Conservation (phyloP, 1,140 invertebrate species). For the Drosophila ananassae region DNA sequence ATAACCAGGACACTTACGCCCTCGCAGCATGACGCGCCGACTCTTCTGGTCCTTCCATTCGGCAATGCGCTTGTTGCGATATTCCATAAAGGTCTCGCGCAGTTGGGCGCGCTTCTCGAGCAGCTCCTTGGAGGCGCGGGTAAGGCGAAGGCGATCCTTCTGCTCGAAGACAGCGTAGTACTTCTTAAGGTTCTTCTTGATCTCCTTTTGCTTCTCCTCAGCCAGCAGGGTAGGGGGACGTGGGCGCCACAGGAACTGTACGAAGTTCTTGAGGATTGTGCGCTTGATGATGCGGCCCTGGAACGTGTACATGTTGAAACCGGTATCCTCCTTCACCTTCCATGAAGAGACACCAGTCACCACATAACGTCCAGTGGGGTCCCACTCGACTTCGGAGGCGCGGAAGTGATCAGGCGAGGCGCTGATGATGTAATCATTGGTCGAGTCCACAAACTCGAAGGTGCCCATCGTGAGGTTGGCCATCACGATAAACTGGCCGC, state of each 20-base stretch:
- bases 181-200: conserved; percentile 99
- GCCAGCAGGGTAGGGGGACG: conserved; percentile 93
- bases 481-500: conserved; percentile 97
- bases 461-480: conserved; percentile 94
- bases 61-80: conserved; percentile 89
- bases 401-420: conserved; percentile 96
- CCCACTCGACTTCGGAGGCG: conserved; percentile 98
- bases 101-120: conserved; percentile 96
- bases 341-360: conserved; percentile 97
- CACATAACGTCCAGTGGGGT: conserved; percentile 99
- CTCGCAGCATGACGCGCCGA: conserved; percentile 92
- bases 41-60: conserved; percentile 92
- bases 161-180: conserved; percentile 98
- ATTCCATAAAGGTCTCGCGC: conserved; percentile 94
- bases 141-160: conserved; percentile 96
- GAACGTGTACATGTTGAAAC: conserved; percentile 99
- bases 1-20: conserved; percentile 87
- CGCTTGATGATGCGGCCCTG: conserved; percentile 92
- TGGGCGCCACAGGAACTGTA: conserved; percentile 98
- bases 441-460: conserved; percentile 97
- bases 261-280: conserved; percentile 95
- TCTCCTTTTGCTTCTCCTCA: conserved; percentile 94
- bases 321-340: conserved; percentile 98
- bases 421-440: conserved; percentile 96
- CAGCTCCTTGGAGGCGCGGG: conserved; percentile 97